A percentile compares a stretch with the other conserved stretches of the same genome.
Evolutionary conservation across 2,797 vertebrate species (phyloP).

Genomic region (Rachycentron canadum): DNA sequence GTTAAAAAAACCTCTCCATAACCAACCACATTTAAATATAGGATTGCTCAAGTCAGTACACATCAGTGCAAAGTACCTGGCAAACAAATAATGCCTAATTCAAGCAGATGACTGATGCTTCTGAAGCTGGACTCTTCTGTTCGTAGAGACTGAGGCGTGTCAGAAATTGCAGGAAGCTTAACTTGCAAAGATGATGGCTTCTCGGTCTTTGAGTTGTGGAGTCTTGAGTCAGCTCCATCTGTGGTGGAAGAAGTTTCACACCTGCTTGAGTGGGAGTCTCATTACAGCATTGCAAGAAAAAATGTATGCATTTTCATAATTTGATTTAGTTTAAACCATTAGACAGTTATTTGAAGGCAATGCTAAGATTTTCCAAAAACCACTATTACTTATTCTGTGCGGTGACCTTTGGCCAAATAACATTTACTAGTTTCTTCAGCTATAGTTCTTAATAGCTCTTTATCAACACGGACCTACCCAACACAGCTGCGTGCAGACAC

Average conservation of each 20-base stretch:
- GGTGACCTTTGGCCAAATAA: conserved; percentile 20
- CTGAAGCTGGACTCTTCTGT: conserved; percentile 63
- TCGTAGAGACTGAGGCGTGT: conserved; percentile 40
- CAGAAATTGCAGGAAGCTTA: conserved; percentile 38
- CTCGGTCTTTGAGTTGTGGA: conserved; percentile 55
- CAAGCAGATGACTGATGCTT: conserved; percentile 81
- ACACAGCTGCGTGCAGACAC: conserved; percentile 38
- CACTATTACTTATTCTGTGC: background rate
- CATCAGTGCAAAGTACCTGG: conserved; percentile 84
- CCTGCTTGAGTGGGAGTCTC: conserved; percentile 50
- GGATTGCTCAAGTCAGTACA: background rate
- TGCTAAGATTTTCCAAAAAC: background rate
- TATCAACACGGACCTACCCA: conserved; percentile 18
- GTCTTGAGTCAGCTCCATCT: conserved; percentile 55
- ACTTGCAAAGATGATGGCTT: conserved; percentile 41
- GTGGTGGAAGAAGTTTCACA: conserved; percentile 47
- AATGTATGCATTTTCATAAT: background rate
- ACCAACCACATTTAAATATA: background rate
- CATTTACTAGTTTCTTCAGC: conserved; percentile 25
- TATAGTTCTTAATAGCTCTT: conserved; percentile 25
- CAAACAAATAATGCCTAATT: conserved; percentile 88
- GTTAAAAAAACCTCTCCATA: background rate
- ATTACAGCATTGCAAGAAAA: background rate
- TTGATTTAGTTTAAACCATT: background rate
- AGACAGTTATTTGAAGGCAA: background rate